Evolutionary conservation across 2,113 vertebrate species (phyloP).

Genomic region (Hydropotes inermis): DNA sequence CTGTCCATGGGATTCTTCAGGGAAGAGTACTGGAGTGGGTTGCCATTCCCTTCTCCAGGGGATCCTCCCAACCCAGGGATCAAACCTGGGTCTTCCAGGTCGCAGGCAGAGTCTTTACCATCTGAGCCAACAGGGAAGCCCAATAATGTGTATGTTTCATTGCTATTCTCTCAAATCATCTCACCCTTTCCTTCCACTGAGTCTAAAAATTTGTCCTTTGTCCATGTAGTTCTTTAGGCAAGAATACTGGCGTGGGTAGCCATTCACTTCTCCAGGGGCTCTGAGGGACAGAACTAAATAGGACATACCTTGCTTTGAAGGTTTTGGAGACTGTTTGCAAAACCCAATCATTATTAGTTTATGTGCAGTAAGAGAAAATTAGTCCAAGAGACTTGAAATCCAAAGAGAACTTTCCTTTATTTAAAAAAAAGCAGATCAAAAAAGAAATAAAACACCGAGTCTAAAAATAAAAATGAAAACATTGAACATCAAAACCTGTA

Average conservation of each 20-base stretch:
- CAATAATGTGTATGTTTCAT: background rate
- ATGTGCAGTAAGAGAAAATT: background rate
- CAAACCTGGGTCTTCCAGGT: background rate
- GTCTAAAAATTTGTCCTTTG: background rate
- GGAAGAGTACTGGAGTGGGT: background rate
- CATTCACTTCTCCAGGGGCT: background rate
- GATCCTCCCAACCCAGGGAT: background rate
- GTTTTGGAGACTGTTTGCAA: background rate
- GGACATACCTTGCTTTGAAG: background rate
- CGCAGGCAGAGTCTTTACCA: background rate
- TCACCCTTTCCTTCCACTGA: background rate
- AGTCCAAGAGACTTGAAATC: background rate
- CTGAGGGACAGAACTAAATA: background rate
- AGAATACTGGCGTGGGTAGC: background rate
- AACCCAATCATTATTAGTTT: background rate
- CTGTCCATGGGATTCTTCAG: background rate
- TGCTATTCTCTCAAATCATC: background rate
- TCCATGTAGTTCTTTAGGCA: background rate
- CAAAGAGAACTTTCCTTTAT: background rate
- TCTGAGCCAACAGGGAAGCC: background rate
- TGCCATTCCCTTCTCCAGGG: background rate
- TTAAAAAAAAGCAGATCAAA: background rate
- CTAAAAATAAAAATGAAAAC: conserved; percentile 43
- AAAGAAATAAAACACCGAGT: background rate
- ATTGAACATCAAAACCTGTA: background rate